phyloP scores from a whole-genome alignment of 2,113 vertebrate species.

The Rhagologus leucostigma region DNA sequence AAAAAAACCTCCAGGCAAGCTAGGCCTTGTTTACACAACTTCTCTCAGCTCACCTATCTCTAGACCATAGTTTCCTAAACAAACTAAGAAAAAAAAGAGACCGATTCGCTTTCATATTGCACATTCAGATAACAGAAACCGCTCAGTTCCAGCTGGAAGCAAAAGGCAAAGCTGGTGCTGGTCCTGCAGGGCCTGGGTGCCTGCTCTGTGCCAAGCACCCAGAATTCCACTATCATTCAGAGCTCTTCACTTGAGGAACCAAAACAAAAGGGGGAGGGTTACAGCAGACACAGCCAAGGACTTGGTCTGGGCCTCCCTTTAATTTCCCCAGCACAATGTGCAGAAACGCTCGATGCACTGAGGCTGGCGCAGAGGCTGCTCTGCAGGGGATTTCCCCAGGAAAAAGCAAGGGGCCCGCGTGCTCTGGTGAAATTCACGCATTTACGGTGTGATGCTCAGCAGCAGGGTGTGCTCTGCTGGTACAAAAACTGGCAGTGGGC shows the following conservation, averaged over 20 bases:
- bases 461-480: not conserved
- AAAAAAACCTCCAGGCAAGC: not conserved
- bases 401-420: accelerated
- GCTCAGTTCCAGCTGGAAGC: not conserved
- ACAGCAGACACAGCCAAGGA: not conserved
- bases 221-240: not conserved
- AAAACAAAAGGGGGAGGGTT: not conserved
- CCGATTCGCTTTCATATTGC: accelerated
- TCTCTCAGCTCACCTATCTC: not conserved
- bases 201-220: accelerated
- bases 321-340: not conserved
- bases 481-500: not conserved
- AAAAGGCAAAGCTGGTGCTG: not conserved
- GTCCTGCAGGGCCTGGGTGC: not conserved
- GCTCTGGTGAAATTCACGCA: not conserved
- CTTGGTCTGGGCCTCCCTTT: not conserved
- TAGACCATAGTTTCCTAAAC: not conserved
- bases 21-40: not conserved
- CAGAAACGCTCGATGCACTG: not conserved
- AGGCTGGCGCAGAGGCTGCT: not conserved
- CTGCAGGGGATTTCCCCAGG: not conserved
- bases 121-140: not conserved
- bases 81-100: not conserved
- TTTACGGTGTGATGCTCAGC: not conserved
- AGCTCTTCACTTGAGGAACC: not conserved